A percentile compares a stretch with the other conserved stretches of the same genome.
Evolutionary conservation across 2,797 vertebrate genomes (phyloP).

Genomic region (Lateolabrax maculatus): DNA sequence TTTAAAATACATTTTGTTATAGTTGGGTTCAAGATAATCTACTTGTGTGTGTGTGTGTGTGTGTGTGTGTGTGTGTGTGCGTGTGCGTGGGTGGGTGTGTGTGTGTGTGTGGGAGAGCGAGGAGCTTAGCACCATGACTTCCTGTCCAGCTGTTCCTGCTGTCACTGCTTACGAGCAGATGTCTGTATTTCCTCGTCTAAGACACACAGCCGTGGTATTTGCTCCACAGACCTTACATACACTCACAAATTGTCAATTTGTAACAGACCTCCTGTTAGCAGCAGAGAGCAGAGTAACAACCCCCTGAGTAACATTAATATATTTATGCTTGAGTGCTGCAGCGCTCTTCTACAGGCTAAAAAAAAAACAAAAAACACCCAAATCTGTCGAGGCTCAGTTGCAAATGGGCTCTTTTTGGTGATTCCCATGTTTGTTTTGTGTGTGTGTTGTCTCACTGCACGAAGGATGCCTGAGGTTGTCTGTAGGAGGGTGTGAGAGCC

Average conservation of each 20-base stretch:
- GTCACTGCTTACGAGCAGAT: slow-evolving; percentile 86
- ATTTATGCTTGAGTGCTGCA: slow-evolving; percentile 40
- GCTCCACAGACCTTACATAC: slow-evolving; percentile 22
- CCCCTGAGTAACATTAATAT: slow-evolving; percentile 52
- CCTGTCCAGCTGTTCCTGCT: slow-evolving; percentile 92
- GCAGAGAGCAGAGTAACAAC: slow-evolving; percentile 40
- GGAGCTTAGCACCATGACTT: slow-evolving; percentile 84
- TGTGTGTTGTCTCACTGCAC: slow-evolving; percentile 8
- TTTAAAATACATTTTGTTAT: slow-evolving; percentile 64
- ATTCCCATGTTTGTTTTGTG: slow-evolving; percentile 45
- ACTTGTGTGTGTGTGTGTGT: slow-evolving; percentile 54
- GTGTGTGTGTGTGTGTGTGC: slow-evolving; percentile 33
- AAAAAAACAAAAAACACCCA: slow-evolving; percentile 3
- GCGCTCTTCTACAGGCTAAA: slow-evolving; percentile 5
- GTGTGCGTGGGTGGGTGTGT: slow-evolving; percentile 33
- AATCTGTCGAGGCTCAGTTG: slow-evolving; percentile 23
- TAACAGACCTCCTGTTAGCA: slow-evolving; percentile 18
- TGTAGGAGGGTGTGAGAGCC: slow-evolving; percentile 35
- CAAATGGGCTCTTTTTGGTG: slow-evolving; percentile 40
- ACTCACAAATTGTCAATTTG: slow-evolving; percentile 29
- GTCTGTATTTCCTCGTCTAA: slow-evolving; percentile 86
- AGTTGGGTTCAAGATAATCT: slow-evolving; percentile 88
- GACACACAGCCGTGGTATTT: slow-evolving; percentile 36
- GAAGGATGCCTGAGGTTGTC: slow-evolving; percentile 21
- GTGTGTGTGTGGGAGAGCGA: slow-evolving; percentile 17